A percentile compares a stretch with the other conserved stretches of the same genome.
Evolutionary conservation across 2,797 vertebrate species (phyloP).

Genomic region (Pseudochirops corinnae): DNA sequence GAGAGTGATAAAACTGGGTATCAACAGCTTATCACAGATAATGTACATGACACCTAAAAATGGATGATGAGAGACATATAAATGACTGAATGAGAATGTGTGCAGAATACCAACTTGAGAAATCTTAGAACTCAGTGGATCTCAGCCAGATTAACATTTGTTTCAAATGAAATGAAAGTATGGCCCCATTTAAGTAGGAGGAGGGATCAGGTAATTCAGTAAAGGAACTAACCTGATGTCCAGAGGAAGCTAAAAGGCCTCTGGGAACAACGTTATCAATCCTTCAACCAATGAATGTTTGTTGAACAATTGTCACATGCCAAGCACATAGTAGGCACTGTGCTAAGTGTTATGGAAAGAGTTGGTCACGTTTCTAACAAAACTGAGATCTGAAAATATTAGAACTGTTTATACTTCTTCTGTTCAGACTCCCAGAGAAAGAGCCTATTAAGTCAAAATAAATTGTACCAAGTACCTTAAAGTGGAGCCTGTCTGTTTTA

Average conservation of each 20-base stretch:
- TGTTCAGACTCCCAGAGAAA: slow-evolving; percentile 88
- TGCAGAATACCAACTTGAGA: not conserved
- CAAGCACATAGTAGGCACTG: not conserved
- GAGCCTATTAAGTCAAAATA: slow-evolving; percentile 93
- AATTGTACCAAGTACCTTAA: slow-evolving; percentile 93
- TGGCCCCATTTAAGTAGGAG: slow-evolving; percentile 38
- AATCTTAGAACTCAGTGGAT: not conserved
- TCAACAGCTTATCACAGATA: not conserved
- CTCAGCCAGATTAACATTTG: slow-evolving; percentile 5
- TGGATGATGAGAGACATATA: not conserved
- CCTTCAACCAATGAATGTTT: not conserved
- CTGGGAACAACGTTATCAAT: not conserved
- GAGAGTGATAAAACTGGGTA: slow-evolving; percentile 4
- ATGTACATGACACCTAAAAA: slow-evolving; percentile 36
- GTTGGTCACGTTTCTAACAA: slow-evolving; percentile 36
- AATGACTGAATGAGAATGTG: not conserved
- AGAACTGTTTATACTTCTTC: slow-evolving; percentile 85
- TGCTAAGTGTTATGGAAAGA: slow-evolving; percentile 30
- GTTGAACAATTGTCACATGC: not conserved
- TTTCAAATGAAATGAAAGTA: slow-evolving; percentile 9
- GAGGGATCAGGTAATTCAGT: slow-evolving; percentile 21
- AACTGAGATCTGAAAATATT: slow-evolving; percentile 83
- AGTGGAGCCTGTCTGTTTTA: slow-evolving; percentile 91
- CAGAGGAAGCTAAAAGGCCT: slow-evolving; percentile 59
- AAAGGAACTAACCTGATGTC: slow-evolving; percentile 35